Evolutionary conservation across 1,140 invertebrate species (phyloP).

Genomic region (Rhagoletis pomonella): DNA sequence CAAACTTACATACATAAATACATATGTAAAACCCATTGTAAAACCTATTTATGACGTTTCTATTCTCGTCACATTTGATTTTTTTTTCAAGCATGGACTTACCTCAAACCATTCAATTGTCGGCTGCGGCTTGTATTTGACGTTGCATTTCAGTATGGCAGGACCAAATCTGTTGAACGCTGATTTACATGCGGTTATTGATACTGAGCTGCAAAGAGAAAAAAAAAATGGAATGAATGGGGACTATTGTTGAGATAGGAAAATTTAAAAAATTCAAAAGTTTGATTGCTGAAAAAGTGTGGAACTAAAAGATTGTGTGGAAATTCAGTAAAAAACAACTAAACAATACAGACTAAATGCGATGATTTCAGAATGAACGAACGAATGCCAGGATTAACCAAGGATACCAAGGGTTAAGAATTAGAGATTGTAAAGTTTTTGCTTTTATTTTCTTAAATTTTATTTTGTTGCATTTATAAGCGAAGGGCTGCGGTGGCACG

Average conservation of each 20-base stretch:
- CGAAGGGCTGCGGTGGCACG: background rate
- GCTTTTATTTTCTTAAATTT: background rate
- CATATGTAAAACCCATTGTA: background rate
- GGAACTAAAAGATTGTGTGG: background rate
- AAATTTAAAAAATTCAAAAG: background rate
- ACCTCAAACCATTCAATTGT: conserved; percentile 87
- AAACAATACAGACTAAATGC: background rate
- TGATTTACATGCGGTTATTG: conserved; percentile 93
- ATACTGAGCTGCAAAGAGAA: conserved; percentile 80
- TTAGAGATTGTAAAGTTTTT: background rate
- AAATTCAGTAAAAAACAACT: conserved; percentile 22
- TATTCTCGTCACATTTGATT: background rate
- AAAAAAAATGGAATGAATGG: conserved; percentile 2
- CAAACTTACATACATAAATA: background rate
- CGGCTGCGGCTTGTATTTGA: conserved; percentile 91
- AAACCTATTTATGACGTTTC: background rate
- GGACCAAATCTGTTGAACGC: conserved; percentile 94
- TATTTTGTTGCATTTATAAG: background rate
- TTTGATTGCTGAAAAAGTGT: background rate
- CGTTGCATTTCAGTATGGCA: conserved; percentile 92
- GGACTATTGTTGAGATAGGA: background rate
- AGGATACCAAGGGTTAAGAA: background rate
- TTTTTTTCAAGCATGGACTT: conserved; percentile 51
- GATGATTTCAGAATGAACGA: background rate
- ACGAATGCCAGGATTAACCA: too few relatives aligned